A percentile compares a stretch with the other conserved stretches of the same genome.
Evolutionary conservation across 2,888 invertebrate genomes (phyloP).

Genomic region (Drosophila prolongata): DNA sequence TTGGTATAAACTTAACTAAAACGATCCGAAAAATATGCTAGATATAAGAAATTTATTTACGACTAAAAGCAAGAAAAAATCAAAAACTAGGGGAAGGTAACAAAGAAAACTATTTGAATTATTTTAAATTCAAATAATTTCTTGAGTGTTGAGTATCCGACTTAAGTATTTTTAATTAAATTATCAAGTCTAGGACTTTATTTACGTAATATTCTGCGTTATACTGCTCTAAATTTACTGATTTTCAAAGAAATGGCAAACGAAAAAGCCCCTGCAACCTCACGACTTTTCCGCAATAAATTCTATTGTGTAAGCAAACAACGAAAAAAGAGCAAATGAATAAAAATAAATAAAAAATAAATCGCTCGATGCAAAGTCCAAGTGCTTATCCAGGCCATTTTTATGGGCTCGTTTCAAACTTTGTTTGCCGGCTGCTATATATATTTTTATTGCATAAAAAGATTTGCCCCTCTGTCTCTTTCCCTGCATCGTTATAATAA

Average conservation of each 20-base stretch:
- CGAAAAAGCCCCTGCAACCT: constrained; percentile 2
- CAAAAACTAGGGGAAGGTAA: too few species aligned
- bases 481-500: constrained; percentile 74
- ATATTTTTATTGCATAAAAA: constrained; percentile 45
- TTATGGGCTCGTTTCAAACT: constrained; percentile 61
- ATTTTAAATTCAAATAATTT: too few species aligned
- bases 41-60: not conserved
- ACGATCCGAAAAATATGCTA: constrained; percentile 24
- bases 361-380: constrained; percentile 76
- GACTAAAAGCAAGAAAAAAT: too few species aligned
- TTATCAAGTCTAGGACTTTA: not conserved
- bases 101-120: too few species aligned
- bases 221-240: too few species aligned
- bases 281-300: constrained; percentile 49
- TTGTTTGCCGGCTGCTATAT: constrained; percentile 39
- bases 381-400: constrained; percentile 73
- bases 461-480: constrained; percentile 19
- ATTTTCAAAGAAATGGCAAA: constrained; percentile 1
- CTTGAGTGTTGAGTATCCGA: too few species aligned
- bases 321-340: constrained; percentile 33
- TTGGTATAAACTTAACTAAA: constrained; percentile 20
- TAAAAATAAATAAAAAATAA: constrained; percentile 55
- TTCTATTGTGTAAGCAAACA: constrained; percentile 57
- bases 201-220: too few species aligned
- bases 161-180: too few species aligned